Evolutionary conservation across 1,140 invertebrate species (phyloP).

Genomic region (Lepidurus couesii): DNA sequence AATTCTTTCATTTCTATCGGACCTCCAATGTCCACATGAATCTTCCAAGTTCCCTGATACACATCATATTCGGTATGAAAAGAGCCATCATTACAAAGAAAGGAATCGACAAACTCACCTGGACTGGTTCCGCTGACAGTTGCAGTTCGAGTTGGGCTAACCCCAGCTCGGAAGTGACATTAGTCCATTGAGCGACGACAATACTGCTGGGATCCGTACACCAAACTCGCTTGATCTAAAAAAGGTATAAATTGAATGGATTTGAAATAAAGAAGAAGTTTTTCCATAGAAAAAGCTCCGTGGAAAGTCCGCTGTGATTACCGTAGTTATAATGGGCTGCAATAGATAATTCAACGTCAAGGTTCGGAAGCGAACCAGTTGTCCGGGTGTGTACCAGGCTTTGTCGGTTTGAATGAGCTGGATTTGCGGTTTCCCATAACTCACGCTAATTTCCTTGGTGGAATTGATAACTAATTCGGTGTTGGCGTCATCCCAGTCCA

Average conservation of each 20-base stretch:
- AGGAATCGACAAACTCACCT: constrained; percentile 41
- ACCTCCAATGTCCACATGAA: constrained; percentile 47
- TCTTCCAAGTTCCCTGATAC: constrained; percentile 53
- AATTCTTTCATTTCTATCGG: constrained; percentile 43
- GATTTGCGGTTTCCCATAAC: constrained; percentile 47
- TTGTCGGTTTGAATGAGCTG: constrained; percentile 52
- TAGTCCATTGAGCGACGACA: constrained; percentile 55
- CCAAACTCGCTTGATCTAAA: constrained; percentile 53
- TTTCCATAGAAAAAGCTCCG: constrained; percentile 31
- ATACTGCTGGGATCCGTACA: constrained; percentile 56
- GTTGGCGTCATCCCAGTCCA: constrained; percentile 43
- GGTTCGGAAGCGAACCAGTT: constrained; percentile 53
- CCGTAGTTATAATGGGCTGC: constrained; percentile 47
- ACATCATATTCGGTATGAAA: neutral
- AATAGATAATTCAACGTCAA: constrained; percentile 50
- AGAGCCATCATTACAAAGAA: neutral
- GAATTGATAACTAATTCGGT: constrained; percentile 49
- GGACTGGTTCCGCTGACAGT: constrained; percentile 51
- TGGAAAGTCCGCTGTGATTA: constrained; percentile 36
- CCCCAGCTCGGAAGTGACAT: constrained; percentile 50
- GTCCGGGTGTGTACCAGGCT: constrained; percentile 59
- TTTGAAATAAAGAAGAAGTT: neutral
- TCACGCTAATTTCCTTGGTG: constrained; percentile 43
- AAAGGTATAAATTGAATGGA: neutral
- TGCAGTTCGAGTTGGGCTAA: constrained; percentile 52